Evolutionary conservation across 2,797 vertebrate species (phyloP), one percentile per base, ranked within the genome.

Genomic region (Melanotaenia boesemani): DNA sequence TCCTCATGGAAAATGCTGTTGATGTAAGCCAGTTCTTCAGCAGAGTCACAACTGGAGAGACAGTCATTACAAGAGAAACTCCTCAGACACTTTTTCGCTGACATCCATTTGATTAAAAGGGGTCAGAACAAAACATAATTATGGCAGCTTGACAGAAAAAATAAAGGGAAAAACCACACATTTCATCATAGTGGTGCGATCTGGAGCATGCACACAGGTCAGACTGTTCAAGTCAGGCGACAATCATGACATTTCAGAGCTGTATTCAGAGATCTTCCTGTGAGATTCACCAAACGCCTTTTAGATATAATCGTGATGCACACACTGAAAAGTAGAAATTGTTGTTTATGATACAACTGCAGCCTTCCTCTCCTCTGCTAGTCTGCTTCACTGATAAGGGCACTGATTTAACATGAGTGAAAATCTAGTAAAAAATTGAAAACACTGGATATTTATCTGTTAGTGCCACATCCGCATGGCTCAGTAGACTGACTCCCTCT

Each of bases 111-210:
- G 80, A 71, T 70, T 64, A 70, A 81, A 77, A 37, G 26, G 30
- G 60, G 37, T 78, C 50, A 71, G 67, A 82, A 66, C 26, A 60
- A 68, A 87, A 86, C 48, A 68, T 37, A 74, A 86, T 74, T 37
- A 73, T 70, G 77, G 77, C 75, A 84, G 71, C 36, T 70, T 66
- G 65, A 75, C 55, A 77, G 37, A 67, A 32, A 32, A 77, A 59
- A 67, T 64, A 66, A 41, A 48, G 46, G 46, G 46, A 48, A 26
- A 60, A 52, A 68, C 46, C 37, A 62, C 56, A 87, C 70, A 74
- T 88, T 72, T 87, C 74, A 85, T 80, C 63, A 44, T 79, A 87
- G 87, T 90, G 87, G 89, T 91, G 57, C 68, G 76, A 80, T 74
- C 36, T 63, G 12, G 69, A 85, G 76, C 65, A 28, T 62, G 56